Evolutionary conservation across 2,888 invertebrate genomes (phyloP), one percentile per base, ranked within the genome.

Genomic region (Himalopsyche anomala): DNA sequence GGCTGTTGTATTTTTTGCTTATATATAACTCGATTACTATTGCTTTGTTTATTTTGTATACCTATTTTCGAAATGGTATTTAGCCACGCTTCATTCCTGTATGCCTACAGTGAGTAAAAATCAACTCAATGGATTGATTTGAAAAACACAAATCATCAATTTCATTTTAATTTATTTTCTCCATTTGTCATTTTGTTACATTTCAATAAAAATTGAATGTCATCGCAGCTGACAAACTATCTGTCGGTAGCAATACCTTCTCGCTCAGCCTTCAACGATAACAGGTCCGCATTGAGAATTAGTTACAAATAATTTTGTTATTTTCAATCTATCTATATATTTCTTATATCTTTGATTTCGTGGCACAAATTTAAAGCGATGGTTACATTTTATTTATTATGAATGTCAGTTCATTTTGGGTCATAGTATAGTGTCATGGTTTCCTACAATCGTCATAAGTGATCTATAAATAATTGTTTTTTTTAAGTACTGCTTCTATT

Each of bases 131-230:
- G 74, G 82, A 82, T 51, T 85, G 82, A 85, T 85, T 80, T 12
- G 80, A 84, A 87, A 82, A 84, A 79, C 82, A 84, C 85, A 82
- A 87, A 87, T 84, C 87, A 82, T 82, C 87, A 54, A 85, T 83
- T 84, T 87, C 80, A 83, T 87, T 87, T 87, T 85, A 87, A 87
- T 87, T 85, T 87, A 86, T 87, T 87, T 87, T 87, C 87, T 86
- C 86, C 85, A 86, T 87, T 87, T 87, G 87, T 87, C 87, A 86
- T 86, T 84, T 84, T 56, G 86, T 87, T 86, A 80, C 80, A 85
- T 55, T 86, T 86, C 86, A 85, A 87, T 86, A 82, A 84, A 87
- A 87, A 84, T 86, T 86, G 86, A 87, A 83, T 84, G 87, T 87
- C 87, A 87, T 87, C 83, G 84, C 87, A 87, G 87, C 87, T 87